Conservation (phyloP, 2,113 vertebrate genomes). For the Acanthisitta chloris region DNA sequence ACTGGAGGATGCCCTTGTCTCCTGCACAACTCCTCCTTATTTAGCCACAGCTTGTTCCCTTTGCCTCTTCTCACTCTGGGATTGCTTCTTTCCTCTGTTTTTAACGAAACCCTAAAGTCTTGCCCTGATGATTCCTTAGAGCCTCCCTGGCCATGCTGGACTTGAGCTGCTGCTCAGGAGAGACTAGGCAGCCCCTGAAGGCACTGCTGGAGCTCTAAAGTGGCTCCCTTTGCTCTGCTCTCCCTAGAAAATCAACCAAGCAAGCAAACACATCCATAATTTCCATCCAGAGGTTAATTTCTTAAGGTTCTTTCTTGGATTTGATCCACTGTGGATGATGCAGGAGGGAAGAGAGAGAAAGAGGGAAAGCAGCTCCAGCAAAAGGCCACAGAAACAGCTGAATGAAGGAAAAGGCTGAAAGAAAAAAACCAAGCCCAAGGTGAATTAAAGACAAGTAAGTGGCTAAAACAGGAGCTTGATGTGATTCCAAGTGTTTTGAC, state of each 20-base stretch:
- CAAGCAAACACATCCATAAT: not conserved
- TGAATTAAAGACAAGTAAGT: not conserved
- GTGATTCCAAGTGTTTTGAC: not conserved
- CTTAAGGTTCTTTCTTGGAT: not conserved
- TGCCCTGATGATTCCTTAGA: not conserved
- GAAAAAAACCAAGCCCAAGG: not conserved
- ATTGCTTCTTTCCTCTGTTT: not conserved
- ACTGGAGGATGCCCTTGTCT: accelerated
- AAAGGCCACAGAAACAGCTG: not conserved
- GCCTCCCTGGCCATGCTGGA: not conserved
- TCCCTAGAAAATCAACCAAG: not conserved
- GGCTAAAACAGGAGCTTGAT: slow-evolving; percentile 21
- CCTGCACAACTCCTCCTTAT: not conserved
- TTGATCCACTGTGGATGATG: not conserved
- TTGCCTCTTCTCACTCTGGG: accelerated
- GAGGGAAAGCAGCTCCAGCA: not conserved
- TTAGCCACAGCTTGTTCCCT: not conserved
- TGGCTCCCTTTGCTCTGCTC: not conserved
- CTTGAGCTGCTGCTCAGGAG: not conserved
- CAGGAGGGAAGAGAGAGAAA: not conserved
- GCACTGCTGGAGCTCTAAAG: not conserved
- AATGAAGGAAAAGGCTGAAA: not conserved
- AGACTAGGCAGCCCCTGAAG: not conserved
- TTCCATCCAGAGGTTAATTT: not conserved
- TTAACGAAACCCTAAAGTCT: not conserved